Evolutionary conservation across 2,888 invertebrate species (phyloP).

Genomic region (Lacanobia oleracea): DNA sequence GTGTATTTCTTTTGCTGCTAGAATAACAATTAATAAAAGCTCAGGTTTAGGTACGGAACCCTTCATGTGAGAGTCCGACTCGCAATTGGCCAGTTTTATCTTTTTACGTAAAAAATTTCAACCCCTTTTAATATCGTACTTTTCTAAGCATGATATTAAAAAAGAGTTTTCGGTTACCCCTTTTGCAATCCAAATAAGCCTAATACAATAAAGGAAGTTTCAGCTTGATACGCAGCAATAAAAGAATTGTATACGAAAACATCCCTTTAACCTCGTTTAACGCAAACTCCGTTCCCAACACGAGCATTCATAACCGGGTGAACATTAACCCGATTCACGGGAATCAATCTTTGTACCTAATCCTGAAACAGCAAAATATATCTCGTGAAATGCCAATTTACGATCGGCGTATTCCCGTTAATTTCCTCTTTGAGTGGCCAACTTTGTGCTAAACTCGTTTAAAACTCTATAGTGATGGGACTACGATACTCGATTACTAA

Average conservation of each 20-base stretch:
- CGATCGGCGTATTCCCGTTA: conserved; percentile 61
- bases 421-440: conserved; percentile 64
- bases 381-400: conserved; percentile 61
- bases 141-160: too few species aligned
- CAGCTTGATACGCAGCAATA: conserved; percentile 34
- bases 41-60: too few species aligned
- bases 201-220: conserved; percentile 37
- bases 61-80: too few species aligned
- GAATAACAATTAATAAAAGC: too few species aligned
- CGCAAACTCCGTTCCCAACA: conserved; percentile 20
- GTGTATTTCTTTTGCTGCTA: too few species aligned
- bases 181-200: conserved; percentile 8
- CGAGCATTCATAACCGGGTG: conserved; percentile 53
- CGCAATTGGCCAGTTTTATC: too few species aligned
- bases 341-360: conserved; percentile 65
- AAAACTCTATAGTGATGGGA: conserved; percentile 62
- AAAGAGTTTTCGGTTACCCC: neutral
- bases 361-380: conserved; percentile 61
- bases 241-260: conserved; percentile 42
- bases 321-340: conserved; percentile 56
- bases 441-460: conserved; percentile 65
- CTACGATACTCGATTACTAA: conserved; percentile 58
- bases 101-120: too few species aligned
- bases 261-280: conserved; percentile 39
- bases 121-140: too few species aligned